Conservation (phyloP, 2,797 vertebrate species). For the Morus bassanus region DNA sequence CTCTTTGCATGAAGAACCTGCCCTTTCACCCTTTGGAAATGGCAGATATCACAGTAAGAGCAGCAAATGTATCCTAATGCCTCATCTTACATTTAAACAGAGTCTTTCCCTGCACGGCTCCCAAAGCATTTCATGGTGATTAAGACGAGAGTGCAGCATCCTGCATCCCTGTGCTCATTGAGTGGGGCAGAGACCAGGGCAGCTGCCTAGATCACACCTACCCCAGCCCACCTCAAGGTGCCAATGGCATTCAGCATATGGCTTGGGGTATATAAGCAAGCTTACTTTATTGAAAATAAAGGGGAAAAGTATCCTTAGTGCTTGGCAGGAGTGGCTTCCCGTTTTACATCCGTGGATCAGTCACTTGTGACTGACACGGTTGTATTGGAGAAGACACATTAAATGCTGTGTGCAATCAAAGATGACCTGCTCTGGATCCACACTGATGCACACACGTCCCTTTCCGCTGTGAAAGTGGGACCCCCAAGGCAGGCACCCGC, state of each 20-base stretch:
- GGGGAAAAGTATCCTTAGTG: rapidly evolving
- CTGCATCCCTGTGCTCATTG: background rate
- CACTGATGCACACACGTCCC: background rate
- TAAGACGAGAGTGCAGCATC: background rate
- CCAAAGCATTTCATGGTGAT: background rate
- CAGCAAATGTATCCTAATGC: background rate
- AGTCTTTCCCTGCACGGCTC: background rate
- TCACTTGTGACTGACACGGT: rapidly evolving
- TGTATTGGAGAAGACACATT: background rate
- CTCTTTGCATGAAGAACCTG: background rate
- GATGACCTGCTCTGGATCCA: background rate
- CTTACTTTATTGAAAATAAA: background rate
- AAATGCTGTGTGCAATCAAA: background rate
- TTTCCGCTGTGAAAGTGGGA: background rate
- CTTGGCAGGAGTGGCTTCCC: background rate
- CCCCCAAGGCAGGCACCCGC: rapidly evolving
- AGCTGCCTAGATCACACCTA: background rate
- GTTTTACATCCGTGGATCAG: background rate
- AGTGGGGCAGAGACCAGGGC: background rate
- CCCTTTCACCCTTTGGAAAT: background rate
- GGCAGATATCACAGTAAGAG: background rate
- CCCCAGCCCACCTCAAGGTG: background rate
- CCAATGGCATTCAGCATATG: rapidly evolving
- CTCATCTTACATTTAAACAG: background rate
- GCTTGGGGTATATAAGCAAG: background rate